Base-by-base conservation (phyloP, 2,113 vertebrate species). In the Dinomys branickii region DNA sequence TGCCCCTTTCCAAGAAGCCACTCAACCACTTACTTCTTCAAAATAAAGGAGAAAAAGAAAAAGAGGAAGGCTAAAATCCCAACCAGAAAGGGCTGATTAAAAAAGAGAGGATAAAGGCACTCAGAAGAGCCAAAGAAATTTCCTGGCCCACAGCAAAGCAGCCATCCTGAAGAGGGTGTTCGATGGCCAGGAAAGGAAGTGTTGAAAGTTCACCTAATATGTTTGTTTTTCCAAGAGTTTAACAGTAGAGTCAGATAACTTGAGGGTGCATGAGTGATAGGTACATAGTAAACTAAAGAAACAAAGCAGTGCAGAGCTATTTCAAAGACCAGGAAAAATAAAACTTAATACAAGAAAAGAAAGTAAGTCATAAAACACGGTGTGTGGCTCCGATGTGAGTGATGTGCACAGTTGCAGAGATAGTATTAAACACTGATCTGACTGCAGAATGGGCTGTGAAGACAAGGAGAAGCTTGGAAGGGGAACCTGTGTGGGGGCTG, bases 1-100 rank as follows among this genome's bases (percentile, higher is more conserved):
- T 28, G 50, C 26, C 5, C 9, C 1, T 28, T 38, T 3, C 41
- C 28, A 61, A 87, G 35, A 81, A 54, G 26, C 33, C 73, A 24
- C 17, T 90, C 67, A 89, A 67, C 41, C 50, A 61, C 54, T 91
- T 75, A 44, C 22, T 92, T 87, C 71, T 95, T 96, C 35, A 69
- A 80, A 88, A 82, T 88, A 30, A 87, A 1, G 0, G 13, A 33
- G 11, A 13, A 61, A 84, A 63, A 82, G 33, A 52, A 84, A 83
- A 85, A 41, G 6, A 81, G 10, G 33, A 59, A 83, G 52, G 35
- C 59, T 69, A 35, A 81, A 52, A 93, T 75, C 7, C 12, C 38
- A 91, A 71, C 35, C 33, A 63, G 7, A 35, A 91, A 22, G 13
- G 8, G 5, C n/a, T 80, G 26, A 47, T 67, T 89, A 67, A 78